These are phyloP conservation scores for Epinephelus lanceolatus DNA, from an alignment of 2,113 vertebrate genomes.

Conservation along the genomic window DNA sequence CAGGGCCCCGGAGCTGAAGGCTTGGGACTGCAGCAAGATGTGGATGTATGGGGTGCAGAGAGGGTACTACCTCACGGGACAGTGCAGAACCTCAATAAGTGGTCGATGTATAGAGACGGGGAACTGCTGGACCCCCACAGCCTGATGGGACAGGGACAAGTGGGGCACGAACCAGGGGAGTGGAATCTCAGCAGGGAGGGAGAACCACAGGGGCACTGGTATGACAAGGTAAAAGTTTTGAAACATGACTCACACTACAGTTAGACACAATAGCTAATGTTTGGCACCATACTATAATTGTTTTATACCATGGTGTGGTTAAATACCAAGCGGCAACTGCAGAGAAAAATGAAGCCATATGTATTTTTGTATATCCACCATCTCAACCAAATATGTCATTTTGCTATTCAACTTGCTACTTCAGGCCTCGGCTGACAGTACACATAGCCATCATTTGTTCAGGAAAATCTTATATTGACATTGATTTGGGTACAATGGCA, in stretches of 20 bases:
- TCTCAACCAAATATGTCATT: too few relatives aligned
- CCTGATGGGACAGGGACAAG: conserved; percentile 67
- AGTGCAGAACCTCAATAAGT: conserved; percentile 81
- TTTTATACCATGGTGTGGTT: too few relatives aligned
- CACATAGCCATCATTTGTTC: too few relatives aligned
- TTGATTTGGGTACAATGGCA: too few relatives aligned
- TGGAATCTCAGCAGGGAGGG: conserved; percentile 86
- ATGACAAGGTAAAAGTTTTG: conserved; percentile 89
- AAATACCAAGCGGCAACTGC: too few relatives aligned
- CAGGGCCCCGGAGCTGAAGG: conserved; percentile 75
- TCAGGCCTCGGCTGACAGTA: too few relatives aligned
- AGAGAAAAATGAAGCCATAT: too few relatives aligned
- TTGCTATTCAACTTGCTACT: too few relatives aligned
- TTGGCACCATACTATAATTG: not conserved
- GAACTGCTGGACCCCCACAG: conserved; percentile 78
- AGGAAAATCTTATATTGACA: too few relatives aligned
- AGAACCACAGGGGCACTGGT: conserved; percentile 86
- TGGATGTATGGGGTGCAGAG: conserved; percentile 84
- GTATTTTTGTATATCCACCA: too few relatives aligned
- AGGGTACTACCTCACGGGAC: conserved; percentile 83
- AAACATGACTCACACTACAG: not conserved
- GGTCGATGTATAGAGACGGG: conserved; percentile 85
- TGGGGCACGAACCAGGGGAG: conserved; percentile 68
- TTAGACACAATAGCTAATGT: not conserved
- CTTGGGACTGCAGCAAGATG: conserved; percentile 68